Conservation (phyloP, 2,888 invertebrate species). For the Nematopogon swammerdamellus region DNA sequence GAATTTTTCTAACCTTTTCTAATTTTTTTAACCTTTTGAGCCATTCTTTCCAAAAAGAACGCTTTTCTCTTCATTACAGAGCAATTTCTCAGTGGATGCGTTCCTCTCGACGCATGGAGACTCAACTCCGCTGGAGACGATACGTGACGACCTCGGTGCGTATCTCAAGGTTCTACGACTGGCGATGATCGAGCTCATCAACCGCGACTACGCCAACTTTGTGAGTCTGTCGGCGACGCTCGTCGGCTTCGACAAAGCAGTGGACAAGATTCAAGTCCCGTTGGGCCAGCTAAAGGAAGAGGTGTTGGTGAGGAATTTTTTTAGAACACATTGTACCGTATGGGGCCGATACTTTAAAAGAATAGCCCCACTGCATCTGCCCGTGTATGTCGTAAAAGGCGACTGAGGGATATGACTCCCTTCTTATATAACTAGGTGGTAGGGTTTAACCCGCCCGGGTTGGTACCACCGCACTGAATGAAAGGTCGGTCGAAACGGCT, state of each 20-base stretch:
- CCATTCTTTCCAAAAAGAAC: no score
- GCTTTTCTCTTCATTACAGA: conserved; percentile 50
- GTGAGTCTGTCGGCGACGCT: conserved; percentile 94
- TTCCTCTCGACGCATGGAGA: conserved; percentile 79
- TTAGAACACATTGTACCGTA: no score
- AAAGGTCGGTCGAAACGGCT: no score
- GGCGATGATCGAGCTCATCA: conserved; percentile 95
- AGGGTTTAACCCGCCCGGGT: no score
- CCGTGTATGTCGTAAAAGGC: no score
- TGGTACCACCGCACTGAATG: no score
- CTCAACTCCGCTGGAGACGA: conserved; percentile 71
- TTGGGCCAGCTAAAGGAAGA: conserved; percentile 80
- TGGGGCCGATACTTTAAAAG: no score
- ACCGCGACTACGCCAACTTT: conserved; percentile 97
- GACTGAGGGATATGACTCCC: no score
- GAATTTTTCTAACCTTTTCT: no score
- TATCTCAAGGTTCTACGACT: conserved; percentile 89
- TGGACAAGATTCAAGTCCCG: conserved; percentile 76
- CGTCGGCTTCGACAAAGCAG: conserved; percentile 87
- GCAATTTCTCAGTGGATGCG: conserved; percentile 88
- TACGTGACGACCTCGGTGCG: conserved; percentile 85
- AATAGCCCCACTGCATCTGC: no score
- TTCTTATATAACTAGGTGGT: no score
- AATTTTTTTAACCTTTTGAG: no score
- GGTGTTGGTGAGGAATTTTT: conserved; percentile 70